These are phyloP conservation scores for Oreochromis tanganicae DNA, from an alignment of 2,113 vertebrate species.

Conservation along the genomic window DNA sequence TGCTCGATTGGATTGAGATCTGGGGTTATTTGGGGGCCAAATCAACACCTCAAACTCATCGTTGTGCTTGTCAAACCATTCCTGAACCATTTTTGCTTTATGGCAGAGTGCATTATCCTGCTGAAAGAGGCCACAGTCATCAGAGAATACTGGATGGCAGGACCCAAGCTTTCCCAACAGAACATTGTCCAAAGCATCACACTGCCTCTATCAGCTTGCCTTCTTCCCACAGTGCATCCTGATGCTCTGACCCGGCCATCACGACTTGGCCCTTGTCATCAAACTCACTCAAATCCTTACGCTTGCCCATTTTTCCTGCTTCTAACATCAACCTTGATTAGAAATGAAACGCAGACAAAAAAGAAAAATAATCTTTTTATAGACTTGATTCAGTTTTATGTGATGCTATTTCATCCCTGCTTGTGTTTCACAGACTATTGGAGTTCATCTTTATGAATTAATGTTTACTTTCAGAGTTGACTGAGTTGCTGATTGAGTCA, in stretches of 20 bases:
- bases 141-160: neutral
- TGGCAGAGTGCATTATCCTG: neutral
- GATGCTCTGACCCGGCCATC: neutral
- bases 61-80: neutral
- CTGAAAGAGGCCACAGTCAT: neutral
- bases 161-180: neutral
- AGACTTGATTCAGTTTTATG: neutral
- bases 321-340: neutral
- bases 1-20: neutral
- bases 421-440: neutral
- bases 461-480: neutral
- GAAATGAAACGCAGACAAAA: neutral
- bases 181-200: neutral
- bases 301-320: neutral
- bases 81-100: neutral
- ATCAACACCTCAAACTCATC: neutral
- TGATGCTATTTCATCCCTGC: neutral
- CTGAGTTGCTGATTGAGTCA: neutral
- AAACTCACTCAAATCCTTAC: neutral
- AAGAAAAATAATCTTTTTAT: neutral
- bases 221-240: neutral
- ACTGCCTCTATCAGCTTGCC: neutral
- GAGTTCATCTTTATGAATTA: neutral
- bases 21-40: neutral
- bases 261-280: neutral